Base-by-base conservation (phyloP, 2,797 vertebrate genomes). In the Sebastes itinus region DNA sequence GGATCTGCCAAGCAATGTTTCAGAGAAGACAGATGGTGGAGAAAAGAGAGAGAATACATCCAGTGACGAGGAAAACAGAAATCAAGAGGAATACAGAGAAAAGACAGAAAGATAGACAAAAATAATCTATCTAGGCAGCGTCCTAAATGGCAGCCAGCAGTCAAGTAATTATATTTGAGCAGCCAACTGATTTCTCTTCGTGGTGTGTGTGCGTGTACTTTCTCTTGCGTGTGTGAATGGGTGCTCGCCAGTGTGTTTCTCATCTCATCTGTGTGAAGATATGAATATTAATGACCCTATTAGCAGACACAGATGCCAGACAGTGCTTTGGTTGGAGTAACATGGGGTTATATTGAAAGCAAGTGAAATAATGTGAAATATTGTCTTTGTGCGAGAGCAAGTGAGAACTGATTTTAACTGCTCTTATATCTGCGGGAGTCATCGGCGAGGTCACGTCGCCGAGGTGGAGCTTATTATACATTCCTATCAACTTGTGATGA, bases 271-370 rank as follows among this genome's bases (percentile, higher is more conserved):
- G 81, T 83, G 75, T 72, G 75, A 84, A 84, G 79, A 91, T 87
- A 93, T 93, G 91, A 94, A 94, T 93, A 94, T 92, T 92, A 93
- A 94, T 89, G 82, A 87, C 70, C 82, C 85, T 75, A 92, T 93
- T 92, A 93, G 87, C 75, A 87, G 85, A 86, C 88, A 85, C 72
- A 85, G 85, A 89, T 86, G 83, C 83, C 89, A 91, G 86, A 73
- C 80, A 71, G 78, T 38, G 88, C 81, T 78, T 80, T 90, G 90
- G 78, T 92, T 88, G 73, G 82, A 84, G 84, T 83, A 88, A 90
- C 84, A 80, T 38, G 70, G 78, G 85, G 84, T 87, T 88, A 83
- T 72, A 82, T 65, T 85, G 77, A 83, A 90, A 90, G 85, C 65
- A 80, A 85, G 78, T 77, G 80, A 91, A 90, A 88, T 77, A 66